Evolutionary conservation across 2,797 vertebrate species (phyloP), one percentile per base, ranked within the genome.

Genomic region (Clamator glandarius): DNA sequence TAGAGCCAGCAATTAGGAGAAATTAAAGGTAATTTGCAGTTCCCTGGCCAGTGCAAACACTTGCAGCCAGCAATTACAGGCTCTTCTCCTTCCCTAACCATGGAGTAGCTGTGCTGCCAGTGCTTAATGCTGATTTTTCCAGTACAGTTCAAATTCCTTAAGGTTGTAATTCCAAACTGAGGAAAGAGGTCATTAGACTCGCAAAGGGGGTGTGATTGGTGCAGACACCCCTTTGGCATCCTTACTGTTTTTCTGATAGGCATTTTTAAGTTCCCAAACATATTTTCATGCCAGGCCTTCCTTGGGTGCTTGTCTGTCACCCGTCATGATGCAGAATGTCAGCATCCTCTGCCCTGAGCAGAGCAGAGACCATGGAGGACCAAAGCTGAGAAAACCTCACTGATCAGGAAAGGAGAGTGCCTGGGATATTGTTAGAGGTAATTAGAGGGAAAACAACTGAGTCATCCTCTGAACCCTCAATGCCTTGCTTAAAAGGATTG

Each of bases 21-120:
- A 94, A 94, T 96, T 94, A 96, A 92, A 84, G 74, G 87, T 52
- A 94, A 90, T 96, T 92, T 95, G 67, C 77, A 57, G 63, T 90
- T 93, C 89, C 59, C 41, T 26, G 90, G 86, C 67, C 96, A 95
- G 81, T 73, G 93, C 87, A 90, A 95, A 89, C 92, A 90, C 74
- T 94, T 35, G 87, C 67, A 93, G 89, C 58, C 92, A 84, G 77
- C 39, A 90, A 82, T 94, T 76, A 44, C 31, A 35, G 62, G 55
- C 78, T 92, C 70, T 92, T 82, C 90, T 87, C 72, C 44, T 73
- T 90, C n/a, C 44, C 39, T 73, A 58, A 64, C 68, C 76, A 0
- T 28, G 39, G 55, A 82, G 70, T 58, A 36, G 35, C 46, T 48
- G 41, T 15, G 69, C 69, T 66, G 81, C 86, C 55, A 77, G 24